Conservation (phyloP, 1,140 invertebrate genomes). For the Hypsibius dujardini region DNA sequence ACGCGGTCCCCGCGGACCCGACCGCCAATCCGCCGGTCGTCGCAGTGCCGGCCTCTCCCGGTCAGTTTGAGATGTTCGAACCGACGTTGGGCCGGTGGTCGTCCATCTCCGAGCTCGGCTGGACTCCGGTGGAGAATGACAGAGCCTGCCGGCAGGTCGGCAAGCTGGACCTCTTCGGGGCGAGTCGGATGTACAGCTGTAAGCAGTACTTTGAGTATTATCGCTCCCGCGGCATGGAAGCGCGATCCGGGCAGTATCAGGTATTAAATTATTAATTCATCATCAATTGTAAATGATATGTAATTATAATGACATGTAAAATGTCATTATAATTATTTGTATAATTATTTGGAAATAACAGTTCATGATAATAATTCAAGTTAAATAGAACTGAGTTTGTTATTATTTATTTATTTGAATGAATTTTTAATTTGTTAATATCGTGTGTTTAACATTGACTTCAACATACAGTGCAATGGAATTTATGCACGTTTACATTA, state of each 20-base stretch:
- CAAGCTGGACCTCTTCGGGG: not conserved
- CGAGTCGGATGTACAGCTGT: slow-evolving; percentile 1
- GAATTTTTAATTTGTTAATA: too few relatives aligned
- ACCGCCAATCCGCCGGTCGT: not conserved
- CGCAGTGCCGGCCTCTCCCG: not conserved
- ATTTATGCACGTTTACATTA: too few relatives aligned
- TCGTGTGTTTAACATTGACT: too few relatives aligned
- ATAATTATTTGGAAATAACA: too few relatives aligned
- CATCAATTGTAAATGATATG: too few relatives aligned
- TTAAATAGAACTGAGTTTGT: too few relatives aligned
- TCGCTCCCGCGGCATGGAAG: not conserved
- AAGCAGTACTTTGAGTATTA: not conserved
- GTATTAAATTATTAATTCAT: too few relatives aligned
- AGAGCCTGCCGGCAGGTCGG: not conserved
- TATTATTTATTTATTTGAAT: too few relatives aligned
- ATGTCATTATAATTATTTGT: too few relatives aligned
- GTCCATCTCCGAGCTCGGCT: slow-evolving; percentile 4
- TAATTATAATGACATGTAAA: too few relatives aligned
- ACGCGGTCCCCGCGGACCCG: not conserved
- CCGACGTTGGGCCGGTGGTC: not conserved
- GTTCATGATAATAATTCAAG: too few relatives aligned
- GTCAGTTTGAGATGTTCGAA: slow-evolving; percentile 6
- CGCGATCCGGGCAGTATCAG: not conserved
- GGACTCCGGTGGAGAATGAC: not conserved
- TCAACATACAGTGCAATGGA: too few relatives aligned